These are phyloP conservation scores for Alouatta palliata DNA, from an alignment of 2,113 vertebrate genomes.

Conservation along the genomic window DNA sequence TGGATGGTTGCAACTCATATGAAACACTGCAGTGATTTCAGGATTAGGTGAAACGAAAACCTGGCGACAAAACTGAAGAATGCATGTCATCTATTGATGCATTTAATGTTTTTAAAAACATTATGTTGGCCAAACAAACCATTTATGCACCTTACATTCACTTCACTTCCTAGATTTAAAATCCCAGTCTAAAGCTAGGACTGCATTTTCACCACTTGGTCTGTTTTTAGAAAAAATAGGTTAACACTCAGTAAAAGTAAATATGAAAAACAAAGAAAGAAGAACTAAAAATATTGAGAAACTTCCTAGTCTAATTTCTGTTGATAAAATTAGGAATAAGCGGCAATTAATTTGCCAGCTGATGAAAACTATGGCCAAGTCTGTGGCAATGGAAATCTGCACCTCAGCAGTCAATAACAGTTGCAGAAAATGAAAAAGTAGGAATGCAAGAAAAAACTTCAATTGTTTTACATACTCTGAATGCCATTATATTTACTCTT, in stretches of 20 bases:
- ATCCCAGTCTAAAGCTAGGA: neutral
- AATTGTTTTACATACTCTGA: neutral
- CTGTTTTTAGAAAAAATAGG: neutral
- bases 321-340: conserved; percentile 7
- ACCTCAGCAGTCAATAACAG: neutral
- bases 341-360: neutral
- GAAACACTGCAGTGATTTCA: neutral
- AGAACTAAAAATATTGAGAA: neutral
- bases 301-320: neutral
- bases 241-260: neutral
- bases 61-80: neutral
- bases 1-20: neutral
- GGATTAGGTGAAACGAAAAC: neutral
- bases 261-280: neutral
- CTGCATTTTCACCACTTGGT: neutral
- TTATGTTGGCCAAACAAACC: neutral
- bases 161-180: neutral
- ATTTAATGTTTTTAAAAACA: neutral
- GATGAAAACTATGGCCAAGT: neutral
- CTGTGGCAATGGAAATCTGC: neutral
- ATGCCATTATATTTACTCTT: neutral
- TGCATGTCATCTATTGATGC: neutral
- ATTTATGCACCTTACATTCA: neutral
- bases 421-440: neutral
- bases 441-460: neutral